Base-by-base conservation (phyloP, 2,888 invertebrate genomes). In the Eupithecia subfuscata region DNA sequence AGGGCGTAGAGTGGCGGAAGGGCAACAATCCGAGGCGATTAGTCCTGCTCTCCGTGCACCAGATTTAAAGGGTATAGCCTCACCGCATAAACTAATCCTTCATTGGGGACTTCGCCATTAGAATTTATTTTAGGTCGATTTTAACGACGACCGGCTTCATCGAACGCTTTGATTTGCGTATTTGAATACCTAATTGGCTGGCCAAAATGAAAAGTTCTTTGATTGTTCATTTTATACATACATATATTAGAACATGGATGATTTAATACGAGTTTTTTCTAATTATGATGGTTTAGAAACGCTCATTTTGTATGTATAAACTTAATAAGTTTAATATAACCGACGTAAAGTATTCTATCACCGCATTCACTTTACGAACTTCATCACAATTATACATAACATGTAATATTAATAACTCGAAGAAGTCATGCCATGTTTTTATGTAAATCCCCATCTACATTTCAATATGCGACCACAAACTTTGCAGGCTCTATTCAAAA, bases 11-110 rank as follows among this genome's bases (percentile, higher is more conserved):
- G 91, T 91, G 87, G 91, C 89, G 90, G 89, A 92, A 91, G 92
- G 93, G 93, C 92, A 92, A 92, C 93, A 93, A 93, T 93, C 92
- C 92, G 87, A 89, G 88, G 91, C 92, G 92, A 94, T 93, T 93
- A 93, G 92, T 88, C 91, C 88, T 90, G 87, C 87, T 90, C 90
- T 89, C 90, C 87, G 83, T 86, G 89, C 89, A 89, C 86, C 92
- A 91, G 91, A 91, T 92, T 93, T 90, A 91, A 90, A 90, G 91
- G 92, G 90, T 90, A 86, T 86, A 87, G 88, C 88, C 84, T 86
- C 87, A 85, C 91, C 91, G 88, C 91, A 89, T 89, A 88, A 89
- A 91, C 90, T 91, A 91, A 92, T 91, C 91, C 90, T 86, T 90
- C 88, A 88, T 88, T 85, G 87, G 87, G 85, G 84, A 86, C 85